Percentiles rank a stretch among this genome's conserved stretches.
These are phyloP conservation scores for Campoplex capitator DNA, from an alignment of 2,888 invertebrate genomes.

Conservation along the genomic window DNA sequence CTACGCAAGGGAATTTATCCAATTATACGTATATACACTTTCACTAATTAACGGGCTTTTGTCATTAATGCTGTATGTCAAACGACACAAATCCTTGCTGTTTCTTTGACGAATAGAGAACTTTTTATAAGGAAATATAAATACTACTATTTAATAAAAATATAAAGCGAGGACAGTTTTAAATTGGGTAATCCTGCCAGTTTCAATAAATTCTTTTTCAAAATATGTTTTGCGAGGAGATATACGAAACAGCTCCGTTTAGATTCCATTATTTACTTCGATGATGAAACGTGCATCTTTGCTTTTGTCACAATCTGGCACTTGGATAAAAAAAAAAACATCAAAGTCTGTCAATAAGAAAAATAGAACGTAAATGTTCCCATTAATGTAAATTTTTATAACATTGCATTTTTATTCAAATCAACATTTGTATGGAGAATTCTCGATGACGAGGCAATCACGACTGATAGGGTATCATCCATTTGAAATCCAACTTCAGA, in stretches of 20 bases:
- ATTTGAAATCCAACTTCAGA: not conserved
- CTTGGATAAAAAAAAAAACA: no score
- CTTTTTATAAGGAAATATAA: constrained; percentile 23
- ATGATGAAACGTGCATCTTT: no score
- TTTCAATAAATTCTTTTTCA: not conserved
- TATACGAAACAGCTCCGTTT: not conserved
- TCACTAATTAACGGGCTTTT: constrained; percentile 58
- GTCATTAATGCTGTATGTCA: constrained; percentile 42
- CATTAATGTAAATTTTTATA: no score
- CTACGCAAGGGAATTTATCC: constrained; percentile 47
- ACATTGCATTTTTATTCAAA: not conserved
- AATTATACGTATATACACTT: constrained; percentile 62
- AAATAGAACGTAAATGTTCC: no score
- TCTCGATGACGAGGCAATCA: constrained; percentile 31
- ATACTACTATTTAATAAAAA: not conserved
- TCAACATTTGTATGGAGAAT: constrained; percentile 20
- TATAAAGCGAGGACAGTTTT: not conserved
- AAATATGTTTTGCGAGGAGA: not conserved
- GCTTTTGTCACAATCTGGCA: no score
- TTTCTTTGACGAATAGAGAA: constrained; percentile 31
- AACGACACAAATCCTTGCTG: constrained; percentile 29
- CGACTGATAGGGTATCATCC: not conserved
- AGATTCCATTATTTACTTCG: no score
- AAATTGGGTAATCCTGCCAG: not conserved
- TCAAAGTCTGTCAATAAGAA: no score